A percentile compares a stretch with the other conserved stretches of the same genome.
phyloP scores from a whole-genome alignment of 1,140 invertebrate genomes.

The Macrotrachela quadricornifera region DNA sequence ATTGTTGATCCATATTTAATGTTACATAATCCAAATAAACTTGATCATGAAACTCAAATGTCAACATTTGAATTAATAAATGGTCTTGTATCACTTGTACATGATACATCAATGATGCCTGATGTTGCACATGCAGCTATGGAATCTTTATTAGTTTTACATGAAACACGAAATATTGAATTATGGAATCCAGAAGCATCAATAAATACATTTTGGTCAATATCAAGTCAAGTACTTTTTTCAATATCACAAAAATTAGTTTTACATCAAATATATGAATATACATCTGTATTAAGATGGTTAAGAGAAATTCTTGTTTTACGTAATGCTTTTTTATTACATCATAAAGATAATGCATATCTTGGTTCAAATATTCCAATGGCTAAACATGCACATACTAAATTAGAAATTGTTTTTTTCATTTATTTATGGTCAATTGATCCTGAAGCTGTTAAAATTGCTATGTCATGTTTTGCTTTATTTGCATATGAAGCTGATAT shows the following conservation, averaged over 20 bases:
- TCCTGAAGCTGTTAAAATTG: conserved; percentile 74
- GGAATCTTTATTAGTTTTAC: conserved; percentile 69
- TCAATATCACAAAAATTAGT: conserved; percentile 92
- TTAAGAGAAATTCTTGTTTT: conserved; percentile 74
- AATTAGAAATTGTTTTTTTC: conserved; percentile 86
- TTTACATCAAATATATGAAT: conserved; percentile 84
- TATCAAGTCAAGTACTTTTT: conserved; percentile 81
- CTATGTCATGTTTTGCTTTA: conserved; percentile 81
- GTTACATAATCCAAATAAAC: conserved; percentile 79
- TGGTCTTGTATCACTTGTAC: conserved; percentile 74
- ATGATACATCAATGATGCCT: conserved; percentile 59
- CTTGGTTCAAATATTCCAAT: conserved; percentile 64
- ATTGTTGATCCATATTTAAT: conserved; percentile 84
- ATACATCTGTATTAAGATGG: conserved; percentile 89
- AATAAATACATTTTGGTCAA: conserved; percentile 85
- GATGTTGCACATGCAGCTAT: conserved; percentile 88
- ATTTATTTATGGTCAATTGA: conserved; percentile 97
- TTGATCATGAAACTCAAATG: conserved; percentile 77
- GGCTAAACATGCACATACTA: conserved; percentile 66
- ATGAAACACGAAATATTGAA: conserved; percentile 79
- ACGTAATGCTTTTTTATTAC: conserved; percentile 67
- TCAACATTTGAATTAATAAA: conserved; percentile 85
- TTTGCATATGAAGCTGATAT: conserved; percentile 90
- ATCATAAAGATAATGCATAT: conserved; percentile 84
- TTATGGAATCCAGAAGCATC: conserved; percentile 93